Evolutionary conservation across 2,113 vertebrate species (phyloP), one percentile per base, ranked within the genome.

Genomic region (Merops nubicus): DNA sequence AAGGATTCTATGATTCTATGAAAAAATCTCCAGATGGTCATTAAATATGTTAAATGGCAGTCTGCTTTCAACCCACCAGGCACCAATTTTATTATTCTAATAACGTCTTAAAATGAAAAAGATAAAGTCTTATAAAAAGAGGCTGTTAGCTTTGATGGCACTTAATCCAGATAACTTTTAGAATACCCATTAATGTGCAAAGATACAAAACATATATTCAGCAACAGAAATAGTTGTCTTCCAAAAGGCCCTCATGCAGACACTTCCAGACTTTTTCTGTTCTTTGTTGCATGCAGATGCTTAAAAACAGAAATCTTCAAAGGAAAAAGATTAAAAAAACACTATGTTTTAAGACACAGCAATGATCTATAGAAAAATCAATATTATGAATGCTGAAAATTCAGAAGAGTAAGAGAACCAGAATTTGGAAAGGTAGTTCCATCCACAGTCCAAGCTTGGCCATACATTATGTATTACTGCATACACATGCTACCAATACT

Each of bases 101-200:
- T 96, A 96, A 96, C 95, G 94, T 83, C 85, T 92, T 94, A 88
- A 95, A 96, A 95, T 96, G 85, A 96, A 96, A 96, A 97, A 89
- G 78, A 95, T 94, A 96, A 97, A 96, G 73, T 77, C 92, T 94
- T 91, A 78, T 91, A 95, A 95, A 95, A 89, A 90, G 83, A 94
- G 85, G 84, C 80, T 67, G 81, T 97, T 95, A 96, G 94, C 91
- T 95, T 95, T 97, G 88, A 96, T 89, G 72, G 59, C 0, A 0
- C 57, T 91, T 96, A 94, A 95, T 95, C 60, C 73, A 69, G 91
- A 93, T 90, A 87, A 94, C 85, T 93, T 93, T 88, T 88, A 86
- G 72, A 57, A 86, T 54, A 17, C 45, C 80, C 82, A 54, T 85
- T 96, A 94, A 87, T 59, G 77, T 47, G 64, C 75, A 74, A 43